A percentile compares a stretch with the other conserved stretches of the same genome.
Conservation (phyloP, 2,797 vertebrate genomes). For the Garrulus glandarius region DNA sequence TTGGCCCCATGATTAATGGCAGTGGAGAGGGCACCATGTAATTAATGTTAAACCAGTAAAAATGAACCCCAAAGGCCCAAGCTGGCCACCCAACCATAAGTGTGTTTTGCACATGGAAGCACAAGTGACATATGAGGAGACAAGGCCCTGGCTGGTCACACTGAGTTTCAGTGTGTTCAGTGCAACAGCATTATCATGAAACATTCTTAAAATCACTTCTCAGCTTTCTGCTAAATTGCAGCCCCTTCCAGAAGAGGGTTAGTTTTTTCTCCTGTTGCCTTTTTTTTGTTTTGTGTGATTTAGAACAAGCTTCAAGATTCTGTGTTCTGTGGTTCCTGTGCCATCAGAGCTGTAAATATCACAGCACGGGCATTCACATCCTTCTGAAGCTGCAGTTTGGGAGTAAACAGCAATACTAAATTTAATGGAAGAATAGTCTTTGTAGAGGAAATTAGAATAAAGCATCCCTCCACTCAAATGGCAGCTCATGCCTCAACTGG, state of each 20-base stretch:
- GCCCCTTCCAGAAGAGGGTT: background rate
- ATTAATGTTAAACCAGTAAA: background rate
- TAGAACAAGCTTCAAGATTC: background rate
- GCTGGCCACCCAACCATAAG: background rate
- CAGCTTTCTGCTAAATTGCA: background rate
- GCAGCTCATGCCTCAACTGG: background rate
- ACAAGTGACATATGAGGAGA: background rate
- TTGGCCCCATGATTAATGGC: rapidly evolving
- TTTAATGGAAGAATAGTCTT: background rate
- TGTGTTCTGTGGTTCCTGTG: background rate
- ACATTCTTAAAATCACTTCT: background rate
- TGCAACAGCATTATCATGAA: background rate
- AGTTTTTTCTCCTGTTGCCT: background rate
- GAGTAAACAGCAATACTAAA: background rate
- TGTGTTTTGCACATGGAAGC: background rate
- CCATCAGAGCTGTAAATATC: background rate
- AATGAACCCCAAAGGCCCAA: background rate
- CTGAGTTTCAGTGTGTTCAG: background rate
- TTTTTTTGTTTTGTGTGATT: background rate
- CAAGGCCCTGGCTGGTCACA: background rate
- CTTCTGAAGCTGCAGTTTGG: background rate
- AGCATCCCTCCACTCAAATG: background rate
- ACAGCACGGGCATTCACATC: background rate
- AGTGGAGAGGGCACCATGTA: background rate
- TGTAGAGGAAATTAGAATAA: background rate